Percentiles rank a stretch among this genome's conserved stretches.
phyloP scores from a whole-genome alignment of 1,140 invertebrate genomes.

The Pogonomyrmex barbatus region DNA sequence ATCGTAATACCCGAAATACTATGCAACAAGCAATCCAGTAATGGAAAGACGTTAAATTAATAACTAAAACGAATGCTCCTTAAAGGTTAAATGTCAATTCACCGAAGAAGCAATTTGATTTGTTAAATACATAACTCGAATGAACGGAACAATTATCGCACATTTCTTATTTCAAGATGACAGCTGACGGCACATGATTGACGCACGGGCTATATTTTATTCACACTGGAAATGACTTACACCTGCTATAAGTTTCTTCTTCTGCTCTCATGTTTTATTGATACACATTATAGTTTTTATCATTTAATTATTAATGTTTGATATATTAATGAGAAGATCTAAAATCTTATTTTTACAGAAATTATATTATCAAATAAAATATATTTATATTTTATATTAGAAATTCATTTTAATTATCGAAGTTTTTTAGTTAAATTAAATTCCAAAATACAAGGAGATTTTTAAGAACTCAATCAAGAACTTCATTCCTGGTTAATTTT shows the following conservation, averaged over 20 bases:
- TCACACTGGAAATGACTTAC: slow-evolving; percentile 20
- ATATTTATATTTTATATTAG: not conserved
- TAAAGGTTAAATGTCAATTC: slow-evolving; percentile 59
- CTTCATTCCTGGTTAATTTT: not conserved
- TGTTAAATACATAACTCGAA: slow-evolving; percentile 67
- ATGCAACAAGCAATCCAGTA: slow-evolving; percentile 54
- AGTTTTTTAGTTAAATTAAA: not conserved
- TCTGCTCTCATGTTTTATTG: slow-evolving; percentile 17
- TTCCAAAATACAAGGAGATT: not conserved
- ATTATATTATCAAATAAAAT: not conserved
- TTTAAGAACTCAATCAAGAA: too few relatives aligned
- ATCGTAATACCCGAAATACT: slow-evolving; percentile 29
- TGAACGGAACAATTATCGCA: slow-evolving; percentile 57
- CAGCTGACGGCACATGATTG: slow-evolving; percentile 53
- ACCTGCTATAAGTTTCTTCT: not conserved
- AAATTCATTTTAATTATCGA: not conserved
- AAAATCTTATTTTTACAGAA: not conserved
- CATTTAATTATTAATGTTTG: not conserved
- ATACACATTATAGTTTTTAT: not conserved
- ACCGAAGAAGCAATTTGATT: slow-evolving; percentile 61
- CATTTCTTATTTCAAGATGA: slow-evolving; percentile 67
- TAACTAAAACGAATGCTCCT: slow-evolving; percentile 40
- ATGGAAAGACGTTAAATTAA: slow-evolving; percentile 67
- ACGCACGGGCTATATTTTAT: slow-evolving; percentile 70
- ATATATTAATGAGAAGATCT: not conserved